Conservation (phyloP, 1,140 invertebrate genomes). For the Vollenhovia emeryi region DNA sequence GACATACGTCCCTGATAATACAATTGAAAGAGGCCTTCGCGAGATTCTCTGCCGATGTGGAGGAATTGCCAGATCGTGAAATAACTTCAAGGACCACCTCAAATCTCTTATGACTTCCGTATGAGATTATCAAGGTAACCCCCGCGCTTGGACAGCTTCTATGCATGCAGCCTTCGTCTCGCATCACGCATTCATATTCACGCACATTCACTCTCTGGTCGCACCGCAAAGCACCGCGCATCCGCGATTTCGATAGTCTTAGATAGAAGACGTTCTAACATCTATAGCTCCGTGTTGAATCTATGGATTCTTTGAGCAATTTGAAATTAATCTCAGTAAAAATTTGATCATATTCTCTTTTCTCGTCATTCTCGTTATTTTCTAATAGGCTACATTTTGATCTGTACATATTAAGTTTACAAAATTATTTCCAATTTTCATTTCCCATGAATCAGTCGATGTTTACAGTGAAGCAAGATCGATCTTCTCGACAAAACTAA, state of each 20-base stretch:
- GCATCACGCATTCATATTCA: constrained; percentile 66
- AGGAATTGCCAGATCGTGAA: constrained; percentile 41
- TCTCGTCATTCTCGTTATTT: not conserved
- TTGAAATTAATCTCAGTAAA: not conserved
- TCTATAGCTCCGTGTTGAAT: not conserved
- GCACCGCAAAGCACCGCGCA: constrained; percentile 5
- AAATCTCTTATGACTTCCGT: constrained; percentile 71
- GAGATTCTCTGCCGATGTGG: constrained; percentile 51
- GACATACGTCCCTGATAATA: not conserved
- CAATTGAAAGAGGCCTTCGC: constrained; percentile 44
- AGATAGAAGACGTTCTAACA: not conserved
- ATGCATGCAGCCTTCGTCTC: constrained; percentile 72
- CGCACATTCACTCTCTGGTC: constrained; percentile 66
- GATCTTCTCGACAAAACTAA: not conserved
- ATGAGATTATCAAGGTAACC: constrained; percentile 65
- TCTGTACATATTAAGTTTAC: not conserved
- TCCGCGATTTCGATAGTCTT: constrained; percentile 42
- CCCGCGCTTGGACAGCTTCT: constrained; percentile 62
- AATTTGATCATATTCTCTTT: not conserved
- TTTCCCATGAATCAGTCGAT: not conserved
- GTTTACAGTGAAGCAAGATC: not conserved
- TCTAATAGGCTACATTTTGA: not conserved
- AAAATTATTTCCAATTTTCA: not conserved
- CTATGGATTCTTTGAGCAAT: not conserved
- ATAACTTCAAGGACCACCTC: constrained; percentile 68